A percentile compares a stretch with the other conserved stretches of the same genome.
phyloP scores from a whole-genome alignment of 2,888 invertebrate species.

The Synergus itoensis region DNA sequence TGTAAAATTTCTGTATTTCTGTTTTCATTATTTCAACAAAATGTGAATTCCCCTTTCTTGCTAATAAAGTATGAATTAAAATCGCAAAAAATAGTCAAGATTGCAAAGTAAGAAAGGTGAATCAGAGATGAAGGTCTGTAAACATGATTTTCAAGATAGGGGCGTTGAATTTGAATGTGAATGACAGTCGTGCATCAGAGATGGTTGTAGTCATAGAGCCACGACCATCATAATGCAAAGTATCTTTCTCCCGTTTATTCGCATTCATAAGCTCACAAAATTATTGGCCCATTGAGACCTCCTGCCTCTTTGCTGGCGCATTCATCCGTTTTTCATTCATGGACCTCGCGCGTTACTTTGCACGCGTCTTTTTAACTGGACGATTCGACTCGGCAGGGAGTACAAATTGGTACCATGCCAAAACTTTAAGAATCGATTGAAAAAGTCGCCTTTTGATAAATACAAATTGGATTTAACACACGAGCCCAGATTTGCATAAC shows the following conservation, averaged over 20 bases:
- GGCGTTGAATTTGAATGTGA: conserved; percentile 68
- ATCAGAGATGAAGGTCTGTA: neutral
- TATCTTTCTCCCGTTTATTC: conserved; percentile 42
- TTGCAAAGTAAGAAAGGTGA: conserved; percentile 21
- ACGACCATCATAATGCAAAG: conserved; percentile 36
- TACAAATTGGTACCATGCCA: conserved; percentile 51
- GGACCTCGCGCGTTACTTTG: conserved; percentile 60
- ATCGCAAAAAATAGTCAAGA: conserved; percentile 19
- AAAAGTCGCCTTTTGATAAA: conserved; percentile 39
- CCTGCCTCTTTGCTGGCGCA: conserved; percentile 67
- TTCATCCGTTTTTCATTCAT: conserved; percentile 66
- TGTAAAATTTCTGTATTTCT: neutral
- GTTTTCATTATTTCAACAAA: neutral
- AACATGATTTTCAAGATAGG: conserved; percentile 44
- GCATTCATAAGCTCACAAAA: conserved; percentile 70
- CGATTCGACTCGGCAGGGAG: conserved; percentile 47
- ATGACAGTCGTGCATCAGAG: conserved; percentile 67
- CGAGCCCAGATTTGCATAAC: conserved; percentile 33
- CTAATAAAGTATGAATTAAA: conserved; percentile 18
- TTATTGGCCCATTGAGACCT: conserved; percentile 72
- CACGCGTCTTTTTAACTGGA: conserved; percentile 44
- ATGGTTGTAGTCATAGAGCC: conserved; percentile 35
- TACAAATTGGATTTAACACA: conserved; percentile 38
- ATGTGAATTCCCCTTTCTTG: neutral
- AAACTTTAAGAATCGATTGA: conserved; percentile 46